Evolutionary conservation across 2,888 invertebrate genomes (phyloP).

Genomic region (Mycalesis mineus): DNA sequence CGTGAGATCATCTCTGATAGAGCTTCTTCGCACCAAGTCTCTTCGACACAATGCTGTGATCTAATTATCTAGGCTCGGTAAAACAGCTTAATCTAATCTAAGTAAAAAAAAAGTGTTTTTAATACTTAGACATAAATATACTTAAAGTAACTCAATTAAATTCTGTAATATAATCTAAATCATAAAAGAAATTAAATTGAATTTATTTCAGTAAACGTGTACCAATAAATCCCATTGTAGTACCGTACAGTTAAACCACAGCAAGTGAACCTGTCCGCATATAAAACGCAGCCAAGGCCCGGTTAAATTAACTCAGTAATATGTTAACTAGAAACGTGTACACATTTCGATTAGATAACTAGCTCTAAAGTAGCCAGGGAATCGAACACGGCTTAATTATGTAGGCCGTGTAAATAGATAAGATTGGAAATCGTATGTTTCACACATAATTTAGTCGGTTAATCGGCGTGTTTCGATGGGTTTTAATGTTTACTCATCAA

Average conservation of each 20-base stretch:
- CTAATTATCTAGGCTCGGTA: no score
- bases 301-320: constrained; percentile 5
- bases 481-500: background rate
- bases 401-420: constrained; percentile 1
- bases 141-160: no score
- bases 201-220: no score
- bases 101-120: no score
- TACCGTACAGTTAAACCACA: background rate
- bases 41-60: no score
- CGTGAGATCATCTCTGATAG: no score
- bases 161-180: no score
- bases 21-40: no score
- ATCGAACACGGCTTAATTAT: constrained; percentile 2
- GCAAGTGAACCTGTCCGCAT: background rate
- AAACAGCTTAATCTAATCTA: no score
- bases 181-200: no score
- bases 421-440: background rate
- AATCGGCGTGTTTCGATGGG: background rate
- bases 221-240: background rate
- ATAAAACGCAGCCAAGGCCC: background rate
- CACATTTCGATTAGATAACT: constrained; percentile 1
- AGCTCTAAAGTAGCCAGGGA: background rate
- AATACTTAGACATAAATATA: no score
- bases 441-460: constrained; percentile 6
- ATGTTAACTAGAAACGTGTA: constrained; percentile 2